Evolutionary conservation across 2,797 vertebrate genomes (phyloP).

Genomic region (Apogon hyalosoma): DNA sequence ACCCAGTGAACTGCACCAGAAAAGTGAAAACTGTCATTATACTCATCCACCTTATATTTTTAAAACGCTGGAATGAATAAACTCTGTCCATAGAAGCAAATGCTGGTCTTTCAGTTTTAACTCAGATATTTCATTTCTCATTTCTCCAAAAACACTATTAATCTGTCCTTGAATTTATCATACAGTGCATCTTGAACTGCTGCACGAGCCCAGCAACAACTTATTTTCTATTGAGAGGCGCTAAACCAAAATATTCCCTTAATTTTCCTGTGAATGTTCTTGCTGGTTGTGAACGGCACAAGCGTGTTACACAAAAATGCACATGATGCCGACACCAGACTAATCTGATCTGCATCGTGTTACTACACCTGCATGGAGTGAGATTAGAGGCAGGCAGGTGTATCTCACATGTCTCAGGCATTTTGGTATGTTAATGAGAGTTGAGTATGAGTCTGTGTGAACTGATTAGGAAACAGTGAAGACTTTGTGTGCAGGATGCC

Average conservation of each 20-base stretch:
- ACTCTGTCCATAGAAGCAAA: too few species aligned
- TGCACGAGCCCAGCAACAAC: too few species aligned
- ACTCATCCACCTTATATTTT: too few species aligned
- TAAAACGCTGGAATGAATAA: too few species aligned
- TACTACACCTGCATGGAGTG: conserved; percentile 59
- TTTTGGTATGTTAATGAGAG: conserved; percentile 62
- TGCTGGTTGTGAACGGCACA: conserved; percentile 30
- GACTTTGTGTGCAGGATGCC: conserved; percentile 53
- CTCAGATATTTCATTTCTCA: too few species aligned
- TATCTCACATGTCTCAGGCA: conserved; percentile 53
- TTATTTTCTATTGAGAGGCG: too few species aligned
- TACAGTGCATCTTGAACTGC: too few species aligned
- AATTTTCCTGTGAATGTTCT: neutral
- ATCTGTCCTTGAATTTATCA: too few species aligned
- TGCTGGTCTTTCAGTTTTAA: too few species aligned
- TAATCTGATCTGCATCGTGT: conserved; percentile 61
- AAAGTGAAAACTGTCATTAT: too few species aligned
- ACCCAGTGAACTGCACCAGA: too few species aligned
- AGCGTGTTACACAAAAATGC: conserved; percentile 35
- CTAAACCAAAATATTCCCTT: conserved; percentile 4
- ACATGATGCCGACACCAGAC: conserved; percentile 12
- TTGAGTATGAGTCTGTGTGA: conserved; percentile 43
- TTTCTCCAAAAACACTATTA: too few species aligned
- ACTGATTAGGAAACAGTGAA: conserved; percentile 62
- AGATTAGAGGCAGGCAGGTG: conserved; percentile 56